Evolutionary conservation across 2,797 vertebrate genomes (phyloP).

Genomic region (Mus caroli): DNA sequence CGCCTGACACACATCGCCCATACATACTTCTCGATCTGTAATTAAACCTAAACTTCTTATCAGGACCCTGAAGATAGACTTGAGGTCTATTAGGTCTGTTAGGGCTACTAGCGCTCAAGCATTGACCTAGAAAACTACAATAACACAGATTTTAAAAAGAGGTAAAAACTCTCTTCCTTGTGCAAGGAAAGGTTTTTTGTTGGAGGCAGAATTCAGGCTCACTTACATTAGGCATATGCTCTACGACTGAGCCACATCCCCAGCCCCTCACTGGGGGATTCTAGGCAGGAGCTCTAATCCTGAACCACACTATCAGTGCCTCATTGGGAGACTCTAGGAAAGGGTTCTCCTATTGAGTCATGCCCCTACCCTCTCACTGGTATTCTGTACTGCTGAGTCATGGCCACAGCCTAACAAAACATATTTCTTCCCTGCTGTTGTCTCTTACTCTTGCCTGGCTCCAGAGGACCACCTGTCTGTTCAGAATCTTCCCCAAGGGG

Average conservation of each 20-base stretch:
- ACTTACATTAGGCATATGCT: no score
- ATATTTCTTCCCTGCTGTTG: background rate
- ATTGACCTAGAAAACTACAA: background rate
- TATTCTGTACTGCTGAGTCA: background rate
- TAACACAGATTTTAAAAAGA: background rate
- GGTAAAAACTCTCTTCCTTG: background rate
- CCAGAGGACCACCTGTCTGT: no score
- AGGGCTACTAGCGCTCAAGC: background rate
- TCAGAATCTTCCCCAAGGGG: background rate
- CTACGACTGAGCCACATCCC: background rate
- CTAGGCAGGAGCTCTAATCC: background rate
- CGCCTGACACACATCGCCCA: fast-evolving
- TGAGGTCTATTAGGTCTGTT: background rate
- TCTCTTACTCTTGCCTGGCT: background rate
- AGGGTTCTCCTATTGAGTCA: background rate
- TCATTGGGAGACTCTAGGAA: background rate
- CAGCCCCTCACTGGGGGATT: background rate
- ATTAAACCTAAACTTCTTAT: background rate
- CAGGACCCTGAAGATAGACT: background rate
- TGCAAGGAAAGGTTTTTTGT: background rate
- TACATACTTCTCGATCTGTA: background rate
- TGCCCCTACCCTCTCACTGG: background rate
- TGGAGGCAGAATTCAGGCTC: background rate
- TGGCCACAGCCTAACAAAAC: background rate
- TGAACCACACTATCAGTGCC: background rate